phyloP scores from a whole-genome alignment of 1,140 invertebrate species.

The Brachionus rotundiformis region DNA sequence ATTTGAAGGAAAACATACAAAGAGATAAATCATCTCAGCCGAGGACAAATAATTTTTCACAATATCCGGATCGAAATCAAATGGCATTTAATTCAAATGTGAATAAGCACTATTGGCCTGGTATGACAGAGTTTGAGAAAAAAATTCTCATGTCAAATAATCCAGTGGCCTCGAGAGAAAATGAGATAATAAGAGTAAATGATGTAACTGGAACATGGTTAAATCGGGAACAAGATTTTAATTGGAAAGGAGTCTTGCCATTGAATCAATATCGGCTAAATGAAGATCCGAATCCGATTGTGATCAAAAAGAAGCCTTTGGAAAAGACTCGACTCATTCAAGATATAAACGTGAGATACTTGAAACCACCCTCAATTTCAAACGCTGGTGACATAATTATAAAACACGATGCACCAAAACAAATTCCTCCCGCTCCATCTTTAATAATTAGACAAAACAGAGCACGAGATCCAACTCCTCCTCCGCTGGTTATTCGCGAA shows the following conservation, averaged over 20 bases:
- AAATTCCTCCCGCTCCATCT: slow-evolving; percentile 8
- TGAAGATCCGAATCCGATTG: neutral
- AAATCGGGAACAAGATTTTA: neutral
- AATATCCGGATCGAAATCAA: neutral
- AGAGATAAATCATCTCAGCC: neutral
- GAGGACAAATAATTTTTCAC: neutral
- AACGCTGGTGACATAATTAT: slow-evolving; percentile 7
- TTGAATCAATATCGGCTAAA: neutral
- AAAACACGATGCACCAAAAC: neutral
- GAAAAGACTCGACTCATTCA: neutral
- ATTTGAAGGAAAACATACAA: neutral
- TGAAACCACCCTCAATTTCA: neutral
- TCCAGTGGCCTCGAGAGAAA: neutral
- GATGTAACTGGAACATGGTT: neutral
- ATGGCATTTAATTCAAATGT: neutral
- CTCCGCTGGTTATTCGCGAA: slow-evolving; percentile 31
- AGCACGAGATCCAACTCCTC: neutral
- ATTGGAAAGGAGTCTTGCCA: neutral
- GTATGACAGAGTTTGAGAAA: neutral
- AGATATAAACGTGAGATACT: neutral
- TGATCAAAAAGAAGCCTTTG: neutral
- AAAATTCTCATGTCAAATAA: neutral
- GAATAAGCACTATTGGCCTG: too few relatives aligned
- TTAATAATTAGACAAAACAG: slow-evolving; percentile 18
- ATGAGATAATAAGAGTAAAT: neutral